phyloP scores from a whole-genome alignment of 2,888 invertebrate species.

The Eudasyphora cyanicolor region DNA sequence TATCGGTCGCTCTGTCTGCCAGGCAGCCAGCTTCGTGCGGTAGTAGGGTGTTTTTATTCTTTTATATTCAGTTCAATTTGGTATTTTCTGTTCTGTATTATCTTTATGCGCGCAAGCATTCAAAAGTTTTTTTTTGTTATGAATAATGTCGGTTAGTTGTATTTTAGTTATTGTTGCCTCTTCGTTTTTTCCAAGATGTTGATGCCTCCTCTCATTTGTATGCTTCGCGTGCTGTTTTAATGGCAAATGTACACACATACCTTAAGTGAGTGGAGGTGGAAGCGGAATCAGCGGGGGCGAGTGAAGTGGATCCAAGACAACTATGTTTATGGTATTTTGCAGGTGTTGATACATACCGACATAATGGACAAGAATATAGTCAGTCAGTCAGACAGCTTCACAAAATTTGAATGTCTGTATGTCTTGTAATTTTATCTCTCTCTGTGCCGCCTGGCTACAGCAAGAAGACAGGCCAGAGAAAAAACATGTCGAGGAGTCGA shows the following conservation, averaged over 20 bases:
- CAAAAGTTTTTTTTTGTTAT: conserved; percentile 34
- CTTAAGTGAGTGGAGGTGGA: no score
- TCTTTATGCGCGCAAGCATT: conserved; percentile 32
- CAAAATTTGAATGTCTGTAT: conserved; percentile 10
- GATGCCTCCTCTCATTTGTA: conserved; percentile 35
- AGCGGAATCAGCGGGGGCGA: not conserved
- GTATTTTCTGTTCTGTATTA: conserved; percentile 23
- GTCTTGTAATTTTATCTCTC: conserved; percentile 37
- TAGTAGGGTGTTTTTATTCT: conserved; percentile 32
- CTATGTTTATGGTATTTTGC: conserved; percentile 38
- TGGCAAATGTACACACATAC: conserved; percentile 47
- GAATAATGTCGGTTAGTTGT: conserved; percentile 29
- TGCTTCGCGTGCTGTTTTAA: conserved; percentile 55
- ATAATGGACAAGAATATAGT: conserved; percentile 14
- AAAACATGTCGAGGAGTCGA: no score
- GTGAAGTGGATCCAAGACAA: no score
- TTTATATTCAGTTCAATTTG: conserved; percentile 16
- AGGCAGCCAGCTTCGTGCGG: not conserved
- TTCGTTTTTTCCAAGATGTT: not conserved
- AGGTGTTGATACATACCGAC: conserved; percentile 41
- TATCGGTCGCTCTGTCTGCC: conserved; percentile 36
- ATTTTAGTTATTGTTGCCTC: conserved; percentile 16
- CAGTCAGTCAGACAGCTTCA: conserved; percentile 14
- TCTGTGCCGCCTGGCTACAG: conserved; percentile 12
- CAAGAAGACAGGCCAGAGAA: not conserved